Base-by-base conservation (phyloP, 2,113 vertebrate genomes). In the Falco punctatus region DNA sequence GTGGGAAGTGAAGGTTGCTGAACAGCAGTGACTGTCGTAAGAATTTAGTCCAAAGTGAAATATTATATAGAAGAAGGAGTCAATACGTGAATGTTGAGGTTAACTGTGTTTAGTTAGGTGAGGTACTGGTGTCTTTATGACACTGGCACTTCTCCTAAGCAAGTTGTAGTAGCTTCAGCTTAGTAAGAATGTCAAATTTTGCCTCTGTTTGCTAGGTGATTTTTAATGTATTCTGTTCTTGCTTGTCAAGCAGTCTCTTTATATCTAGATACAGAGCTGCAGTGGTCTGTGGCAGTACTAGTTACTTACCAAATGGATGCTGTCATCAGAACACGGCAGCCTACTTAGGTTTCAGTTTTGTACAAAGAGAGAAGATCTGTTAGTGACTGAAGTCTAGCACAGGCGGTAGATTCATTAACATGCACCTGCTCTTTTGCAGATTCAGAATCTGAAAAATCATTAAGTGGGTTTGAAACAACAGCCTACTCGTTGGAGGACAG, bases 401-500 rank as follows among this genome's bases (percentile, higher is more conserved):
- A 91, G 92, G 96, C 92, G 6, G 90, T 69, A 66, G 82, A 59
- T 85, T 96, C 91, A 92, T 94, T 98, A 94, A 98, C 92, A 94
- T 97, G 96, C 86, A 95, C 95, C 96, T 96, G 90, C 83, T 98
- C 94, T 97, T 82, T 94, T 97, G 74, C 98, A 99, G 99, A 99
- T 94, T 99, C 99, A 0, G 99, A 98, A 96, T 99, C 99, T 3
- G 99, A 99, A 96, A 96, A 95, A 95, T 99, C 99, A 64, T 97
- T 99, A 98, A 99, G 98, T 94, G 98, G 97, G 91, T 98, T 99
- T 97, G 99, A 99, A 97, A 98, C 99, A 4, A 97, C 98, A 51
- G 98, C 98, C 38, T 97, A 81, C 83, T 99, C 99, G 2, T 96
- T 98, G 66, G 98, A 99, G 71, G 97, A 98, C 88, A 98, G 98